Evolutionary conservation across 1,140 invertebrate genomes (phyloP), one percentile per base, ranked within the genome.

Genomic region (Hylaeus volcanicus): DNA sequence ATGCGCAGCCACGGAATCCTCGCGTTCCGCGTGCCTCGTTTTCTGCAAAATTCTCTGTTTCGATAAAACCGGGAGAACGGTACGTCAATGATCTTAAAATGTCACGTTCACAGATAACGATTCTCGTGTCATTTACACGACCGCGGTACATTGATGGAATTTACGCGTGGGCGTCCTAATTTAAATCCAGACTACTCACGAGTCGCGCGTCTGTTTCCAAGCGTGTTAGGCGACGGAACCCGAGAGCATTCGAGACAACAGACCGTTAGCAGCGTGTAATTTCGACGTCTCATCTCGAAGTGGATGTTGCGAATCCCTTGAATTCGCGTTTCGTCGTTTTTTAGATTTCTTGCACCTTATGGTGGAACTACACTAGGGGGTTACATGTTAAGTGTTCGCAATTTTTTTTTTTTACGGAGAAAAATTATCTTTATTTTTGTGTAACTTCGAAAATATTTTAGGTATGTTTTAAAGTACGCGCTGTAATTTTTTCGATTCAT

Each of bases 131-230:
- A 41, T 74, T 79, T 79, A 56, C 60, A 55, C 64, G 64, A 41
- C 3, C n/a, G 15, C 63, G 39, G 51, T 11, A 56, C 45, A 39
- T 53, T 63, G 45, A 78, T 3, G 70, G 70, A 82, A 84, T 79
- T 82, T 61, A 69, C 15, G 74, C 80, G 80, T 82, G 60, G 74
- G 65, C 43, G 83, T 70, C 14, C 56, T 51, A 39, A 74, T 75
- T 80, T 83, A 71, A 80, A 75, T 75, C 53, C 78, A 74, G 58
- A 58, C 69, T 15, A 39, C n/a, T 43, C 51, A 58, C 39, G n/a
- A 55, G 45, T 39, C 48, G 64, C 48, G 12, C 12, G 56, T 48
- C 39, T 39, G 58, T 48, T 51, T 48, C 37, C n/a, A 39, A 26
- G 26, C 26, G 45, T 43, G 11, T 73, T 45, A n/a, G 26, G 26